Percentiles rank a stretch among this genome's conserved stretches.
phyloP scores from a whole-genome alignment of 1,140 invertebrate species.

The Lasaia peninsularis region DNA sequence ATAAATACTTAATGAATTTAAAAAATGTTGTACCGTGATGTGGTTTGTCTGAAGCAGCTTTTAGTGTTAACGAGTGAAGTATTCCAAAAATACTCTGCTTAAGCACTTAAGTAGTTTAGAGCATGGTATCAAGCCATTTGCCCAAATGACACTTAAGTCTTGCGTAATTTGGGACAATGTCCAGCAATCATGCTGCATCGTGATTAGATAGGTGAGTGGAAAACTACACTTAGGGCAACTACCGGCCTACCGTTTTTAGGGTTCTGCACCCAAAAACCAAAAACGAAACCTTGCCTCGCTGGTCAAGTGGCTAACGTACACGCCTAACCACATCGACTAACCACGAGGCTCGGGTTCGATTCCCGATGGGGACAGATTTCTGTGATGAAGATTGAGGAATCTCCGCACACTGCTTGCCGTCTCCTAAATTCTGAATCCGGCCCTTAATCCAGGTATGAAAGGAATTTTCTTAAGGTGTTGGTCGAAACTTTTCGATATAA shows the following conservation, averaged over 20 bases:
- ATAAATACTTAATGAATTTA: too few relatives aligned
- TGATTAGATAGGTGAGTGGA: conserved; percentile 34
- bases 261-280: too few relatives aligned
- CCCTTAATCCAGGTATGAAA: too few relatives aligned
- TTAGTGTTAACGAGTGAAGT: neutral
- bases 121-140: conserved; percentile 13
- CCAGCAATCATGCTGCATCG: conserved; percentile 32
- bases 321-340: too few relatives aligned
- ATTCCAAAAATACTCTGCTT: conserved; percentile 2
- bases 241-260: neutral
- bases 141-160: conserved; percentile 26
- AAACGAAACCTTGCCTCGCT: too few relatives aligned
- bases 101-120: conserved; percentile 6
- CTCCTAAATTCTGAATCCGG: too few relatives aligned
- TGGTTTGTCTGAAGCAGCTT: neutral
- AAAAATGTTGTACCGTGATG: too few relatives aligned
- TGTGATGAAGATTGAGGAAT: neutral
- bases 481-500: too few relatives aligned
- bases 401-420: too few relatives aligned
- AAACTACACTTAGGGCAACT: conserved; percentile 19
- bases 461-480: neutral
- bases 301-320: too few relatives aligned
- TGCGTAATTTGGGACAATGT: conserved; percentile 25
- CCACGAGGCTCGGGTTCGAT: too few relatives aligned
- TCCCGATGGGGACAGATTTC: too few relatives aligned